phyloP scores from a whole-genome alignment of 2,113 vertebrate genomes.

The Kobus ellipsiprymnus region DNA sequence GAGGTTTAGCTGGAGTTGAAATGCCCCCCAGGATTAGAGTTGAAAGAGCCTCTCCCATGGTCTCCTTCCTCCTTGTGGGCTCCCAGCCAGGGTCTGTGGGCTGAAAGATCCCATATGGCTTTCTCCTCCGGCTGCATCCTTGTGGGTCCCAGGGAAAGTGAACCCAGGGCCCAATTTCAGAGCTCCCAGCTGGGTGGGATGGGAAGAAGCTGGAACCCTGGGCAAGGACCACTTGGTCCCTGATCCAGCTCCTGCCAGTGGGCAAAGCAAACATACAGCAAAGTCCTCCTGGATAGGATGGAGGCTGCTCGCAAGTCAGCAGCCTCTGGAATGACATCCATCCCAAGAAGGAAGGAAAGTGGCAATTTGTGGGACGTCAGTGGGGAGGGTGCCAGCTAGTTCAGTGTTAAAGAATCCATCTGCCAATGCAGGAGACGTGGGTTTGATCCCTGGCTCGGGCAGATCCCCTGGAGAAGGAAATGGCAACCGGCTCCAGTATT shows the following conservation, averaged over 20 bases:
- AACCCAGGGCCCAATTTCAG: neutral
- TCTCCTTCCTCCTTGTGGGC: neutral
- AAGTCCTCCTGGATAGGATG: neutral
- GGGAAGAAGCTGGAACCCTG: neutral
- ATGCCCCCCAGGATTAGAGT: neutral
- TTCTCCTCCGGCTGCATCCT: neutral
- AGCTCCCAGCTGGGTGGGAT: neutral
- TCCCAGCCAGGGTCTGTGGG: neutral
- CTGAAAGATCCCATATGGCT: neutral
- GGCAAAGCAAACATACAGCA: neutral
- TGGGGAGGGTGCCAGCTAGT: neutral
- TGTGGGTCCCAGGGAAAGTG: neutral
- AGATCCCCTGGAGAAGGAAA: neutral
- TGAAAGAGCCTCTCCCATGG: neutral
- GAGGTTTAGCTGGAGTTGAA: neutral
- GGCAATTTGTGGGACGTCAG: neutral
- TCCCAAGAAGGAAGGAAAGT: neutral
- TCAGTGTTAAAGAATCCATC: neutral
- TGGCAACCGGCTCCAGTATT: neutral
- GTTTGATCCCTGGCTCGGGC: neutral
- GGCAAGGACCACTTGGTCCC: neutral
- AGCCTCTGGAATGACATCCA: conserved; percentile 37
- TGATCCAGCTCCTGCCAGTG: neutral
- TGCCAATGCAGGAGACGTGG: neutral
- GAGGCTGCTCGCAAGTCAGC: neutral